A percentile compares a stretch with the other conserved stretches of the same genome.
These are phyloP conservation scores for Pyrocephalus nanus DNA, from an alignment of 2,797 vertebrate genomes.

Conservation along the genomic window DNA sequence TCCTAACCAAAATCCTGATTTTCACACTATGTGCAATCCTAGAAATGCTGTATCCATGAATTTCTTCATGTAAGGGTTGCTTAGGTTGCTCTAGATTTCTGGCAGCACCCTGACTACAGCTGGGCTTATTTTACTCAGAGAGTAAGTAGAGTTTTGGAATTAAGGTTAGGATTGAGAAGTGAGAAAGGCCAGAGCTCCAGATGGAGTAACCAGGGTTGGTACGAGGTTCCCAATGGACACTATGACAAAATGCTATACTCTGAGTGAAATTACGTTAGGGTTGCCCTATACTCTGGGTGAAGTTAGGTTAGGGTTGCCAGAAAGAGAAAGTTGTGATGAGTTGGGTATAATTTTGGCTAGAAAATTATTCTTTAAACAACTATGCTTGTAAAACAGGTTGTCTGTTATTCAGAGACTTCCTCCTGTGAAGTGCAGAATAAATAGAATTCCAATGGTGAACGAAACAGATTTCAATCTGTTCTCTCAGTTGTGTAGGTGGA, in stretches of 20 bases:
- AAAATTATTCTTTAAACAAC: not conserved
- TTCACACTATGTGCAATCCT: not conserved
- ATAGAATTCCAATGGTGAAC: not conserved
- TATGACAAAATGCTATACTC: not conserved
- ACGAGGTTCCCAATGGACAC: not conserved
- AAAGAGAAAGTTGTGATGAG: not conserved
- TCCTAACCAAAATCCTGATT: not conserved
- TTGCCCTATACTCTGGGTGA: not conserved
- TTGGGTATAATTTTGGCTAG: not conserved
- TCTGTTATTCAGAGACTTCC: not conserved
- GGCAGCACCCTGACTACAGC: not conserved
- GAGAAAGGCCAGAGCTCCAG: not conserved
- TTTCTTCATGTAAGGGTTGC: not conserved
- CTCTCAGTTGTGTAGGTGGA: not conserved
- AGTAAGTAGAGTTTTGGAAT: not conserved
- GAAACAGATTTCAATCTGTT: conserved; percentile 24
- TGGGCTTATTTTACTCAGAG: not conserved
- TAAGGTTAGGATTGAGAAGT: not conserved
- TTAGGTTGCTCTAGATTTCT: not conserved
- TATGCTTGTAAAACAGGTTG: not conserved
- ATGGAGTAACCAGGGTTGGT: not conserved
- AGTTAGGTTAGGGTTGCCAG: not conserved
- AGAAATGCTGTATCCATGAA: not conserved
- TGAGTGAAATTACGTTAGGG: not conserved
- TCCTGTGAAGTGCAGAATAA: not conserved